Percentiles rank a stretch among this genome's conserved stretches.
Evolutionary conservation across 1,140 invertebrate species (phyloP).

Genomic region (Linepithema humile): DNA sequence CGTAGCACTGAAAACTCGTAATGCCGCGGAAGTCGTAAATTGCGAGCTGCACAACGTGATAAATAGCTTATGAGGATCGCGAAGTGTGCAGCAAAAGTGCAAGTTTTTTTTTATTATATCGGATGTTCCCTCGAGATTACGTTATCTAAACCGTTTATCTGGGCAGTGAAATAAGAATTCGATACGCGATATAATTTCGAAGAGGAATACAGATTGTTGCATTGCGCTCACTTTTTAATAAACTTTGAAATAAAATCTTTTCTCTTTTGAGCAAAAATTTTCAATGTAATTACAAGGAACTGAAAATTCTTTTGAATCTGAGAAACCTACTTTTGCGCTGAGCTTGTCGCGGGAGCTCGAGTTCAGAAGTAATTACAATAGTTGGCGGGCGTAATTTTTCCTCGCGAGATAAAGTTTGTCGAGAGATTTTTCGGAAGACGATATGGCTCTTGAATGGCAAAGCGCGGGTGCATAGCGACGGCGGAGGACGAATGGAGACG

Average conservation of each 20-base stretch:
- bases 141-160: neutral
- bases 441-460: slow-evolving; percentile 11
- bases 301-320: neutral
- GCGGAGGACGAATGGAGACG: slow-evolving; percentile 9
- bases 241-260: neutral
- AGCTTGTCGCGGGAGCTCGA: neutral
- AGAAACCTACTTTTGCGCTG: neutral
- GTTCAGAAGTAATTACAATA: slow-evolving; percentile 17
- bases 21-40: neutral
- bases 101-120: neutral
- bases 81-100: neutral
- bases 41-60: slow-evolving; percentile 7
- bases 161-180: neutral
- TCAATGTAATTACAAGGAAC: neutral
- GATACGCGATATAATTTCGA: neutral
- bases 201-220: neutral
- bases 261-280: neutral
- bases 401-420: neutral
- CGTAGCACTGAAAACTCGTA: neutral
- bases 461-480: neutral
- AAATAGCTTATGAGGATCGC: slow-evolving; percentile 7
- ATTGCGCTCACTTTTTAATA: neutral
- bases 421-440: neutral
- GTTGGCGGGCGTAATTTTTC: neutral
- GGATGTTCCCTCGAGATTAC: neutral